phyloP scores from a whole-genome alignment of 2,888 invertebrate species.

The Odontomyia ornata region DNA sequence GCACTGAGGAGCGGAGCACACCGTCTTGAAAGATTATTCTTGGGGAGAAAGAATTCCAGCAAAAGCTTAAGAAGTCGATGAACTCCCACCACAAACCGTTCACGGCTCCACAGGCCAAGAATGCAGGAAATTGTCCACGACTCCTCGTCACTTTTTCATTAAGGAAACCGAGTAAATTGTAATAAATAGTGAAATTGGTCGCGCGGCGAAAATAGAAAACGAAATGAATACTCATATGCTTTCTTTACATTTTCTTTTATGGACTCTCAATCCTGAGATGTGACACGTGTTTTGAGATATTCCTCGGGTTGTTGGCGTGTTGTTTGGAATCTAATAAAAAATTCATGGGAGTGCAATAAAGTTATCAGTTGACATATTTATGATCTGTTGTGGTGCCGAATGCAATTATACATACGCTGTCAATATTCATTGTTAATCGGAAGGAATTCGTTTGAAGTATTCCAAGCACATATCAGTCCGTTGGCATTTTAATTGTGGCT shows the following conservation, averaged over 20 bases:
- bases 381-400: constrained; percentile 17
- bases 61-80: constrained; percentile 20
- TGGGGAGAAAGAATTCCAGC: not conserved
- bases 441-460: not conserved
- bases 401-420: constrained; percentile 7
- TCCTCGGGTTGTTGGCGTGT: constrained; percentile 1
- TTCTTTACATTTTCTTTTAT: not conserved
- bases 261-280: not conserved
- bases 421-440: not conserved
- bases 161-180: constrained; percentile 8
- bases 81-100: not conserved
- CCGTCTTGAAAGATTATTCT: not conserved
- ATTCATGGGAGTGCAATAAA: constrained; percentile 23
- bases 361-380: constrained; percentile 43
- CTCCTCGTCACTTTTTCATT: not conserved
- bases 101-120: not conserved
- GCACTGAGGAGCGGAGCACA: too few relatives aligned
- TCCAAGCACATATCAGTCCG: not conserved
- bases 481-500: too few relatives aligned
- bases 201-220: not conserved
- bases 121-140: not conserved
- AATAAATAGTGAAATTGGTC: not conserved
- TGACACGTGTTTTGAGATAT: constrained; percentile 13
- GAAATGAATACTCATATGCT: not conserved
- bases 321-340: too few relatives aligned